Evolutionary conservation across 2,113 vertebrate genomes (phyloP), one percentile per base, ranked within the genome.

Genomic region (Nannobrachium achirus): DNA sequence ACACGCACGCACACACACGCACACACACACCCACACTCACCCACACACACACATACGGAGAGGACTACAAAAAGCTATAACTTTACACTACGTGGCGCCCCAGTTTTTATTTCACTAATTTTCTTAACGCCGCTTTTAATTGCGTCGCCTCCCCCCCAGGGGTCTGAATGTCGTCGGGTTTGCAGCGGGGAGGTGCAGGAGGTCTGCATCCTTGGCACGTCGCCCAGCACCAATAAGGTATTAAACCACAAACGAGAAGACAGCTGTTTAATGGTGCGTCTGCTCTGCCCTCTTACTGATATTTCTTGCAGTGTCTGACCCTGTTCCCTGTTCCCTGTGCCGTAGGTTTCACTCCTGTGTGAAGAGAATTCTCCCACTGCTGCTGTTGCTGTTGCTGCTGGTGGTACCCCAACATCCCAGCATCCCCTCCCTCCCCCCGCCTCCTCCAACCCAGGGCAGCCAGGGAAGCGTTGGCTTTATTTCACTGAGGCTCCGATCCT

Each of bases 401-500:
- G 1, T 33, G 25, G 25, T 63, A 7, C 63, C 68, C n/a, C 19
- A 1, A 50, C 73, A 39, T 50, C 13, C 38, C 8, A 19, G 15
- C 38, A 8, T 8, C 25, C 48, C 49, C 13, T 9, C 49, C 41
- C 40, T 19, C 2, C 20, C 49, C 39, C 53, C 63, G 62, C 51
- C 72, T 63, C 64, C n/a, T 7, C 59, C 64, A 58, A 74, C 20
- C 40, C 78, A 40, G 67, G 73, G 65, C 70, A 60, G 72, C 80
- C 78, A 77, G 70, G 63, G 63, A 76, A 64, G 73, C 61, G 57
- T 89, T 84, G 88, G 83, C 69, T 75, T 13, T 48, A 81, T 84
- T 88, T 87, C 84, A 84, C 62, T 20, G 78, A 90, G 79, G 68
- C 80, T 75, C 58, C 14, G 84, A 90, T 83, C 84, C 91, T 90